Evolutionary conservation across 1,140 invertebrate genomes (phyloP).

Genomic region (Helicorthomorpha holstii): DNA sequence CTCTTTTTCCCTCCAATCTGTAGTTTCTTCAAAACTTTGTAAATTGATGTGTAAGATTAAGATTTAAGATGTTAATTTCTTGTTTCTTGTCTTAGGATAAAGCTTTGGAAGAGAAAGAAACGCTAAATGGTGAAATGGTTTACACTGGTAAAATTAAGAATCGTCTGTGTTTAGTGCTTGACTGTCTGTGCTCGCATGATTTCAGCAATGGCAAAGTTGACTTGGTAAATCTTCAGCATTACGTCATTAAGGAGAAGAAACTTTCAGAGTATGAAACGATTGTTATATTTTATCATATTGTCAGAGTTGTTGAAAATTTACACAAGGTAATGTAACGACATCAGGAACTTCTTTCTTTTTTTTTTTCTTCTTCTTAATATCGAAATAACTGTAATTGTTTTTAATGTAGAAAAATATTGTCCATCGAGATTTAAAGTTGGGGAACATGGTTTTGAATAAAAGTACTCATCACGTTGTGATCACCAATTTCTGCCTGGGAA

Average conservation of each 20-base stretch:
- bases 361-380: neutral
- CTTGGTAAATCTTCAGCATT: constrained; percentile 59
- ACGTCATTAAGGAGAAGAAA: constrained; percentile 65
- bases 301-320: constrained; percentile 51
- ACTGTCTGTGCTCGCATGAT: constrained; percentile 56
- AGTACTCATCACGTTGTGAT: constrained; percentile 47
- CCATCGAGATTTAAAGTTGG: constrained; percentile 62
- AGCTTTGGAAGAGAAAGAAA: constrained; percentile 43
- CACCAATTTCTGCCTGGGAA: constrained; percentile 68
- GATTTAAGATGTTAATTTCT: too few species aligned
- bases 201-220: constrained; percentile 47
- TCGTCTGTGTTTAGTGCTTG: constrained; percentile 53
- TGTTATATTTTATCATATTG: constrained; percentile 57
- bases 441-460: constrained; percentile 60
- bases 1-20: too few species aligned
- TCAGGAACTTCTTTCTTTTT: neutral
- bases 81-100: constrained; percentile 37
- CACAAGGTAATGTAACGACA: constrained; percentile 38
- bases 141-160: constrained; percentile 42
- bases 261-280: constrained; percentile 56
- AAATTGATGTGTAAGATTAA: too few species aligned
- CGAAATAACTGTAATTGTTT: neutral
- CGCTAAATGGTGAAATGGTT: constrained; percentile 29
- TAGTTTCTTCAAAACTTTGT: too few species aligned
- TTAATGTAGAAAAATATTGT: constrained; percentile 51